Conservation (phyloP, 2,797 vertebrate species). For the Poeciliopsis infans region DNA sequence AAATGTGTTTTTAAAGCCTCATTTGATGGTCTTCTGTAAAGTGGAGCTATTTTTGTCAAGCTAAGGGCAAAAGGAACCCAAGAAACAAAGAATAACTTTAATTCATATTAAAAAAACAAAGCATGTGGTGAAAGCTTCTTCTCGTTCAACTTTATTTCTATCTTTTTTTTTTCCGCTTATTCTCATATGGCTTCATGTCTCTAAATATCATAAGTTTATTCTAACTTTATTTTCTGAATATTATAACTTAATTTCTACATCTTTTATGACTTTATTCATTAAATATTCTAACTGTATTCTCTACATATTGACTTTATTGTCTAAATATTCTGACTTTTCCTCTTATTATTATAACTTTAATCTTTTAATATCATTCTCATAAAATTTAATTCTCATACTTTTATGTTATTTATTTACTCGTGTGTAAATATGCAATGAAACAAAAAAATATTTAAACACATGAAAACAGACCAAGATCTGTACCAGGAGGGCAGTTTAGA, state of each 20-base stretch:
- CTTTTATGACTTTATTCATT: too few relatives aligned
- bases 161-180: too few relatives aligned
- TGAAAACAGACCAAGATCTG: too few relatives aligned
- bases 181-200: too few relatives aligned
- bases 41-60: not conserved
- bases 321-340: too few relatives aligned
- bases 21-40: not conserved
- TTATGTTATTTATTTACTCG: not conserved
- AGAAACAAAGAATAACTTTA: not conserved
- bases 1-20: not conserved
- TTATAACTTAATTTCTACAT: too few relatives aligned
- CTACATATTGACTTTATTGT: too few relatives aligned
- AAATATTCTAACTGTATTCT: too few relatives aligned
- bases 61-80: not conserved
- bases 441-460: not conserved
- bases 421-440: not conserved
- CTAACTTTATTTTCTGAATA: too few relatives aligned
- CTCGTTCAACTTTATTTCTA: too few relatives aligned
- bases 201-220: too few relatives aligned
- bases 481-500: not conserved
- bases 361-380: not conserved
- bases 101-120: conserved; percentile 2
- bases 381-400: not conserved
- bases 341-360: too few relatives aligned
- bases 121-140: not conserved